Conservation (phyloP, 2,113 vertebrate species). For the Corapipo altera region DNA sequence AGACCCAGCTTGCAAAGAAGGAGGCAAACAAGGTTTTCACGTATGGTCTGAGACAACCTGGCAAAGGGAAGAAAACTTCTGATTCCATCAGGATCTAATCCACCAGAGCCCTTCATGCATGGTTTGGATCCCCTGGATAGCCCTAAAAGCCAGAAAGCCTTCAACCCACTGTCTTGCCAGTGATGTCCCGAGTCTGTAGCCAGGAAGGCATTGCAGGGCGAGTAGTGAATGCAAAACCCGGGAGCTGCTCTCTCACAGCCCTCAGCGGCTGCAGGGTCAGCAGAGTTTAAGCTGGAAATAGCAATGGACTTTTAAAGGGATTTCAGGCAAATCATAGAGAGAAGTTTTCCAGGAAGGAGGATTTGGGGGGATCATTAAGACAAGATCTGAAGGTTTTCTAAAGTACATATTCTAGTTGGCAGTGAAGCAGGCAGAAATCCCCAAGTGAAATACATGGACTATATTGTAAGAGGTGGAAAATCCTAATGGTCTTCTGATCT, state of each 20-base stretch:
- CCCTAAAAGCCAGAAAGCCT: background rate
- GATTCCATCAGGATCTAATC: background rate
- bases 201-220: background rate
- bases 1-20: background rate
- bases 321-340: background rate
- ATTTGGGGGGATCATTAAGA: background rate
- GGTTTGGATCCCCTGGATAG: background rate
- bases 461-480: background rate
- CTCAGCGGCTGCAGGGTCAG: background rate
- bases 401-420: background rate
- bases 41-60: background rate
- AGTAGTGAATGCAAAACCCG: rapidly evolving
- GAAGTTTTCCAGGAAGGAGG: background rate
- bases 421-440: background rate
- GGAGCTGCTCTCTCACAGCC: background rate
- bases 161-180: too few species aligned
- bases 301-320: background rate
- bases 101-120: background rate
- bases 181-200: background rate
- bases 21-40: background rate
- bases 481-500: conserved; percentile 28
- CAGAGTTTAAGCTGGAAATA: background rate
- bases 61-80: background rate
- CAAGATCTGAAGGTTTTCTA: background rate
- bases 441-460: background rate